phyloP scores from a whole-genome alignment of 2,888 invertebrate genomes.

The Bembecia ichneumoniformis region DNA sequence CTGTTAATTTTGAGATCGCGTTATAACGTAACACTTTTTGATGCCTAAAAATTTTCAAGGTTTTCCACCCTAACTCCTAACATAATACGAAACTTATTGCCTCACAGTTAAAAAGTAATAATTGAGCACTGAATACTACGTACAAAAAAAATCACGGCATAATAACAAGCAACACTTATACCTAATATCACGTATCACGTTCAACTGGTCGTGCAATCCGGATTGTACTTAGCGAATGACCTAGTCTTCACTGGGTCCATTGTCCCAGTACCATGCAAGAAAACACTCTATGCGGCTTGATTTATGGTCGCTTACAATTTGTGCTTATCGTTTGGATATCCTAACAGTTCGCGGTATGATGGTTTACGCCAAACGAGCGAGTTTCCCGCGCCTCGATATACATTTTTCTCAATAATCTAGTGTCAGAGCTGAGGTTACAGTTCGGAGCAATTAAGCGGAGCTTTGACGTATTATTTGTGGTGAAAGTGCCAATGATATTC shows the following conservation, averaged over 20 bases:
- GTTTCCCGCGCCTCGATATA: not conserved
- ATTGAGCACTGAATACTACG: too few species aligned
- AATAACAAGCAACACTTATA: not conserved
- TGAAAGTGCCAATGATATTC: slow-evolving; percentile 9
- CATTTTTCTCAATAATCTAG: not conserved
- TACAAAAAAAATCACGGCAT: not conserved
- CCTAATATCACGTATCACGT: slow-evolving; percentile 9
- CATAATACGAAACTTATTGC: too few species aligned
- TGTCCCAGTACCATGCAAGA: not conserved
- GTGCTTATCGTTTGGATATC: not conserved
- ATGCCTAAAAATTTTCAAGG: too few species aligned
- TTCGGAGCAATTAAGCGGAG: not conserved
- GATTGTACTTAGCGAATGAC: slow-evolving; percentile 3
- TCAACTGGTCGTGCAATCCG: slow-evolving; percentile 10
- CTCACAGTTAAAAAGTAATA: too few species aligned
- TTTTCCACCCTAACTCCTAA: too few species aligned
- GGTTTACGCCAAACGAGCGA: not conserved
- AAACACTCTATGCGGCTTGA: not conserved
- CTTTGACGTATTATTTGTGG: not conserved
- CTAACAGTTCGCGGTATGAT: not conserved
- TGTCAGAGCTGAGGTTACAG: not conserved
- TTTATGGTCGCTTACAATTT: not conserved
- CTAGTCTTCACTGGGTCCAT: not conserved
- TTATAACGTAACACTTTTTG: too few species aligned
- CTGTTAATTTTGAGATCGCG: too few species aligned